Evolutionary conservation across 2,113 vertebrate genomes (phyloP).

Genomic region (Illadopsis cleaveri): DNA sequence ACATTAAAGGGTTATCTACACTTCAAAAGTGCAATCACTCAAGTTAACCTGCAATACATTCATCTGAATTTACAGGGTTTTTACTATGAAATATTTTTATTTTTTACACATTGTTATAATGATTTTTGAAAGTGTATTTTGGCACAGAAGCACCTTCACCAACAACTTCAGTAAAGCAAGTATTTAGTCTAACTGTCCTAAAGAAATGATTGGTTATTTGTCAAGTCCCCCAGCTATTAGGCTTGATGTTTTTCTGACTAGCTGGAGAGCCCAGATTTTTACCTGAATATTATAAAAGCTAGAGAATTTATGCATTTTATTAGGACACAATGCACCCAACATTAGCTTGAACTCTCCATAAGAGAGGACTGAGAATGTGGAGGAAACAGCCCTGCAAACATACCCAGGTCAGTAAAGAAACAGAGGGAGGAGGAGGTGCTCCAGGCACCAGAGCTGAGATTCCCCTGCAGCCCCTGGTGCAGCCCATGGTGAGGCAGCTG

Average conservation of each 20-base stretch:
- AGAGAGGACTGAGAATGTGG: background rate
- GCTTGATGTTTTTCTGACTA: background rate
- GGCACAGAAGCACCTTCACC: background rate
- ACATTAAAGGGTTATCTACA: background rate
- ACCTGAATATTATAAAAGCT: background rate
- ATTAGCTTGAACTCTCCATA: background rate
- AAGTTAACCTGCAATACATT: background rate
- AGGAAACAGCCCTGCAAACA: background rate
- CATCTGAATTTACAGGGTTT: background rate
- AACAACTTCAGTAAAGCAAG: background rate
- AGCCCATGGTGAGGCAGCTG: background rate
- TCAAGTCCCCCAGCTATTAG: background rate
- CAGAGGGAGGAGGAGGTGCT: background rate
- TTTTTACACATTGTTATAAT: background rate
- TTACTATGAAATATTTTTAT: background rate
- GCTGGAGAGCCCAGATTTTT: background rate
- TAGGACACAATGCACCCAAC: background rate
- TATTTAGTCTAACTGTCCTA: background rate
- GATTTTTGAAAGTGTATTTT: background rate
- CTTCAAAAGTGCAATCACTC: background rate
- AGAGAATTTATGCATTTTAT: background rate
- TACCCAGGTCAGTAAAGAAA: background rate
- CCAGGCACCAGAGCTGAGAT: rapidly evolving
- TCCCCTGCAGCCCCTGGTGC: background rate
- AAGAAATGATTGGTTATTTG: background rate